Base-by-base conservation (phyloP, 2,888 invertebrate species). In the Hermodice carunculata region DNA sequence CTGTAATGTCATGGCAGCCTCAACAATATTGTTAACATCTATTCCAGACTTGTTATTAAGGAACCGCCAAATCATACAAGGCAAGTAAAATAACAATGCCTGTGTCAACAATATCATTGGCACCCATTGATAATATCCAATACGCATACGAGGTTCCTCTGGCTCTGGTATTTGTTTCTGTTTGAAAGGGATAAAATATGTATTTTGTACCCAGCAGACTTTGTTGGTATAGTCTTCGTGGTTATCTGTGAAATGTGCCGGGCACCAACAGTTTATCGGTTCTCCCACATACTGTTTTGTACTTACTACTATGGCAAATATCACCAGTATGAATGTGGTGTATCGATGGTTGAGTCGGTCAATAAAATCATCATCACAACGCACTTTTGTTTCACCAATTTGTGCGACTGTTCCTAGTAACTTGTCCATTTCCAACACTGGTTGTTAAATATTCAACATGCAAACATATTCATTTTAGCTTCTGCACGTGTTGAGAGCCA, bases 251-350 rank as follows among this genome's bases (percentile, higher is more conserved):
- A 88, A 88, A 74, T 87, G 86, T 2, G 87, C 87, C 22, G 88
- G 88, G 62, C 87, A 87, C 85, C 88, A 88, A 87, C 97, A 98
- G 88, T 96, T 95, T 83, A 98, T 98, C 26, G 97, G 97, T 86
- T 97, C 96, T 11, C 97, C 97, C 83, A 98, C 96, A 87, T 97
- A 97, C 85, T 97, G 67, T 42, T 95, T 90, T 73, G 95, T 95
- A 54, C 96, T 96, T 70, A 98, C 95, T 81, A 97, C 89, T 79
- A 97, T 88, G 70, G 95, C 95, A 87, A 96, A 96, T 70, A 95
- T 94, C 78, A 97, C 91, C 85, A 98, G 88, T 79, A 96, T 92
- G 54, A 92, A 83, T 59, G 87, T 86, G 17, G 87, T 86, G 74
- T 86, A 85, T 61, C 84, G 84, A 73, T 88, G 87, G 75, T 84